Evolutionary conservation across 2,888 invertebrate genomes (phyloP).

Genomic region (Hirtodrosophila cameraria): DNA sequence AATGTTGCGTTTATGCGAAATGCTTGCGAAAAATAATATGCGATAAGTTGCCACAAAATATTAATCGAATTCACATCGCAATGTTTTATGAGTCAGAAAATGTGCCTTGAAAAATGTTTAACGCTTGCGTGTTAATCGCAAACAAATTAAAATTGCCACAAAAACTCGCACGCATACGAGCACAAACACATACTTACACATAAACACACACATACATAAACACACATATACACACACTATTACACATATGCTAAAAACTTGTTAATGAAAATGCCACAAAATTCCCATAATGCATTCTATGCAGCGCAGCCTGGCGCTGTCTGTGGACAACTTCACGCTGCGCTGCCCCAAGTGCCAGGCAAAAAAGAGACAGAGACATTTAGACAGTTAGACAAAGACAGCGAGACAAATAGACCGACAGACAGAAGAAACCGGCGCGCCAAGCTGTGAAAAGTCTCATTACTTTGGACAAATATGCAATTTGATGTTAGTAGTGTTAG

Average conservation of each 20-base stretch:
- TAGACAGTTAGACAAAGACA: constrained; percentile 7
- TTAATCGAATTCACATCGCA: constrained; percentile 25
- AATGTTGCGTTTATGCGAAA: neutral
- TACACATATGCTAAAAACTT: constrained; percentile 41
- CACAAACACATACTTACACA: constrained; percentile 1
- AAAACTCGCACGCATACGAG: constrained; percentile 37
- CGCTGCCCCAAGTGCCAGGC: constrained; percentile 32
- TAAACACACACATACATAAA: constrained; percentile 12
- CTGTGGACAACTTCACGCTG: constrained; percentile 71
- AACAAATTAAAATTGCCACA: constrained; percentile 73
- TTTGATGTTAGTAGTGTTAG: constrained; percentile 59
- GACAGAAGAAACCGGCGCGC: constrained; percentile 54
- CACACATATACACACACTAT: constrained; percentile 9
- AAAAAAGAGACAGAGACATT: constrained; percentile 1
- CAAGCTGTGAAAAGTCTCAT: constrained; percentile 80
- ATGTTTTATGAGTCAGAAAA: constrained; percentile 32
- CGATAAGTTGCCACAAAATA: constrained; percentile 28
- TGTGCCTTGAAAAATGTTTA: constrained; percentile 44
- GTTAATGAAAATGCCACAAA: constrained; percentile 82
- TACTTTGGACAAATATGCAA: constrained; percentile 80
- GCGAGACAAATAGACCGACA: neutral
- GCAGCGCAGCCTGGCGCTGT: constrained; percentile 34
- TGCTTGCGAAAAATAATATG: too few relatives aligned
- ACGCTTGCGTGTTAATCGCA: constrained; percentile 71
- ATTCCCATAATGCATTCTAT: constrained; percentile 79